phyloP scores from a whole-genome alignment of 1,140 invertebrate genomes.

The Druon quercuslanigerum region DNA sequence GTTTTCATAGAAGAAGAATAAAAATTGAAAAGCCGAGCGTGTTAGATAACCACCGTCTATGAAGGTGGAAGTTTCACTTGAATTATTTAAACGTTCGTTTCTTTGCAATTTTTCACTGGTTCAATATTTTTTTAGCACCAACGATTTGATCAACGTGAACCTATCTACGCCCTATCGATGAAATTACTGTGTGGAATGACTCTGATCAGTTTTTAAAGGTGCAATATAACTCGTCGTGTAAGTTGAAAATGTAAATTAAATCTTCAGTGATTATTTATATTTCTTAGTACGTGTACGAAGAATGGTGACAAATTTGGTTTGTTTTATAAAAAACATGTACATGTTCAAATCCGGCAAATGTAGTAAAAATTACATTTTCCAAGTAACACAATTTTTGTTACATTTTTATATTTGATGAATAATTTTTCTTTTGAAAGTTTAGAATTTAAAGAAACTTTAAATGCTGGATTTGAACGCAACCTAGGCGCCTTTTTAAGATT shows the following conservation, averaged over 20 bases:
- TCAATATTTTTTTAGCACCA: slow-evolving; percentile 79
- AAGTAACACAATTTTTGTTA: too few species aligned
- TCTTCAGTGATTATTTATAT: not conserved
- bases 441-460: not conserved
- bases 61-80: not conserved
- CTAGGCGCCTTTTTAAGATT: slow-evolving; percentile 17
- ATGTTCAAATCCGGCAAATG: not conserved
- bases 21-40: too few species aligned
- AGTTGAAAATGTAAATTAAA: not conserved
- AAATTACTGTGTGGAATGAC: slow-evolving; percentile 32
- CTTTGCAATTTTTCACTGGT: slow-evolving; percentile 23
- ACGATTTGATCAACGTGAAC: slow-evolving; percentile 89
- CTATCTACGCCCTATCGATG: slow-evolving; percentile 83
- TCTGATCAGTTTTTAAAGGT: not conserved
- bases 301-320: not conserved
- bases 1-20: too few species aligned
- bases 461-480: slow-evolving; percentile 6
- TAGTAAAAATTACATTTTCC: not conserved
- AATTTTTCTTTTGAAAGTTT: too few species aligned
- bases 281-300: not conserved
- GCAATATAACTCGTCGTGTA: not conserved
- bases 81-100: slow-evolving; percentile 21
- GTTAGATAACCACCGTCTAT: not conserved
- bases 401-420: too few species aligned
- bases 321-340: not conserved